These are phyloP conservation scores for Brachionichthys hirsutus DNA, from an alignment of 2,113 vertebrate species.

Conservation along the genomic window DNA sequence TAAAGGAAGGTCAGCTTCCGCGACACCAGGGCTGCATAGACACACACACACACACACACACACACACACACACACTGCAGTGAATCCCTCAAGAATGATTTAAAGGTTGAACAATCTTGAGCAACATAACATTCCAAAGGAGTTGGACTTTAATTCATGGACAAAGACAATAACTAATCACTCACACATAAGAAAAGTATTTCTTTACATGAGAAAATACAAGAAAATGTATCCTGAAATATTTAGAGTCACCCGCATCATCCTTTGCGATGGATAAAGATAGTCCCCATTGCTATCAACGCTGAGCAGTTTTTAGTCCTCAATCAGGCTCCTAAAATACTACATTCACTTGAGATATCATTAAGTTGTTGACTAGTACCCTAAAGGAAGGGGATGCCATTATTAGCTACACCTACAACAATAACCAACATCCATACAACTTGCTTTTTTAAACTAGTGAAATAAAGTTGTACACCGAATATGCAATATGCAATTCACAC, in stretches of 20 bases:
- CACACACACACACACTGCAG: conserved; percentile 1
- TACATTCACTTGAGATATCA: conserved; percentile 52
- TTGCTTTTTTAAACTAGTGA: background rate
- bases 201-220: too few relatives aligned
- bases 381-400: conserved; percentile 4
- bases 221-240: too few relatives aligned
- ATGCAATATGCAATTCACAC: too few relatives aligned
- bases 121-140: too few relatives aligned
- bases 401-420: conserved; percentile 23
- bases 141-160: too few relatives aligned
- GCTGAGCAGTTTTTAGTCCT: conserved; percentile 6
- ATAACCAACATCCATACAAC: background rate
- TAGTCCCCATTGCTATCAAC: conserved; percentile 14
- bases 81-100: background rate
- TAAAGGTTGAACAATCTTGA: background rate
- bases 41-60: conserved; percentile 12
- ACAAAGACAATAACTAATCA: too few relatives aligned
- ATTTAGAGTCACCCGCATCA: too few relatives aligned
- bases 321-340: conserved; percentile 46
- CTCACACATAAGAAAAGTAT: too few relatives aligned
- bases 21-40: conserved; percentile 86
- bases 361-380: conserved; percentile 22
- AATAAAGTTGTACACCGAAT: too few relatives aligned
- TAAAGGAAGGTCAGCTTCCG: conserved; percentile 98
- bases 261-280: too few relatives aligned